phyloP scores from a whole-genome alignment of 2,888 invertebrate genomes.

The Scaptomyza parva region DNA sequence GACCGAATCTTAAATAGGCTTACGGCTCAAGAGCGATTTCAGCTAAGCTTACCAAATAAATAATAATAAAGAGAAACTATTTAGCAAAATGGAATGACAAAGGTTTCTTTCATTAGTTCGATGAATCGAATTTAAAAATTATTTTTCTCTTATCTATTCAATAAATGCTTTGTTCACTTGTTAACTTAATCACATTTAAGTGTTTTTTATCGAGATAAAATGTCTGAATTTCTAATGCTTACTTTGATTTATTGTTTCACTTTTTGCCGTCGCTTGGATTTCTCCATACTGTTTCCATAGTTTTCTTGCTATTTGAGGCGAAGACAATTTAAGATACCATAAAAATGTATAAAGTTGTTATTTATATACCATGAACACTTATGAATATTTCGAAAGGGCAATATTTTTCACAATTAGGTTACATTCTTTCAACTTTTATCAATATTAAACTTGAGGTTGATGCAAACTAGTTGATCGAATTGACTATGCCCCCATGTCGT shows the following conservation, averaged over 20 bases:
- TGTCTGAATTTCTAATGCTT: neutral
- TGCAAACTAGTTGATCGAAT: slow-evolving; percentile 33
- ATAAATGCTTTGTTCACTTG: neutral
- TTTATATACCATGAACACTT: too few species aligned
- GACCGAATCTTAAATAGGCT: slow-evolving; percentile 29
- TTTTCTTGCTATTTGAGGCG: neutral
- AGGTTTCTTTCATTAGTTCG: too few species aligned
- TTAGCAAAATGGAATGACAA: too few species aligned
- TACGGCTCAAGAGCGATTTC: neutral
- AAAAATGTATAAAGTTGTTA: neutral
- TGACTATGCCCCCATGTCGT: slow-evolving; percentile 8
- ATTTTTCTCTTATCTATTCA: neutral
- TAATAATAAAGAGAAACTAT: neutral
- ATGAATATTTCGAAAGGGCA: too few species aligned
- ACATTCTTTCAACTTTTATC: too few species aligned
- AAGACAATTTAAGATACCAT: neutral
- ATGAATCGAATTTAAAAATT: too few species aligned
- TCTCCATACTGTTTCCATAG: too few species aligned
- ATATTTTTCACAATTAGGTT: too few species aligned
- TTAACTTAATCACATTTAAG: neutral
- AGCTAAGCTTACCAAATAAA: neutral
- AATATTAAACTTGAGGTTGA: slow-evolving; percentile 11
- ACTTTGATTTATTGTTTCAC: neutral
- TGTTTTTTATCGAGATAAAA: neutral
- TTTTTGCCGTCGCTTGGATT: neutral